These are phyloP conservation scores for Portunus trituberculatus DNA, from an alignment of 1,140 invertebrate genomes.

Conservation along the genomic window DNA sequence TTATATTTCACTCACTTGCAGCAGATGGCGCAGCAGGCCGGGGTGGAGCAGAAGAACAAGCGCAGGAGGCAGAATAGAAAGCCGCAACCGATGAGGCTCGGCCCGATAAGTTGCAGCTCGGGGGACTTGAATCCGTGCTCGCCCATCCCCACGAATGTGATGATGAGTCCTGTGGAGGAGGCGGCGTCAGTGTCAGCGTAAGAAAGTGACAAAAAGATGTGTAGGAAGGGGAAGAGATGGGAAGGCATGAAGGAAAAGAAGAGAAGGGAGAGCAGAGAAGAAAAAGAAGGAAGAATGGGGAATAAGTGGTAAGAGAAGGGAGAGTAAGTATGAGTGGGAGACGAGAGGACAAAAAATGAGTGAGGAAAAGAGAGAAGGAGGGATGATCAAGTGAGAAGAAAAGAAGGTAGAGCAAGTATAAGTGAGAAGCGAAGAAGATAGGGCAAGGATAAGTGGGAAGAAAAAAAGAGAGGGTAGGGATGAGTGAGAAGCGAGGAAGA, in stretches of 20 bases:
- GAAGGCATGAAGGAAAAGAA: not conserved
- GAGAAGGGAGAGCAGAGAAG: not conserved
- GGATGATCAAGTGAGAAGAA: not conserved
- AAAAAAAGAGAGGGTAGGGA: not conserved
- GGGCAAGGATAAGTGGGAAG: not conserved
- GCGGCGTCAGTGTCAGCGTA: not conserved
- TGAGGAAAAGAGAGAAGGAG: not conserved
- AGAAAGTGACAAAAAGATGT: no score
- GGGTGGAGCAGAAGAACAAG: slow-evolving; percentile 78
- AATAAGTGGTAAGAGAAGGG: not conserved
- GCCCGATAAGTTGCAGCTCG: slow-evolving; percentile 90
- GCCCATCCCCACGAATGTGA: slow-evolving; percentile 93
- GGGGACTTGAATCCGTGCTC: slow-evolving; percentile 91
- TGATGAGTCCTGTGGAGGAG: slow-evolving; percentile 84
- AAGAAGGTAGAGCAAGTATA: no score
- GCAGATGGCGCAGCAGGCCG: slow-evolving; percentile 75
- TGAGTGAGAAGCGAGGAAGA: no score
- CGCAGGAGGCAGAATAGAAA: slow-evolving; percentile 78
- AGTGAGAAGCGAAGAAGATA: not conserved
- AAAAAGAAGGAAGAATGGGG: not conserved
- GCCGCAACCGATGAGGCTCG: slow-evolving; percentile 85
- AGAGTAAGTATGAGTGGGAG: not conserved
- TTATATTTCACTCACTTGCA: slow-evolving; percentile 54
- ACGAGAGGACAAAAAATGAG: not conserved
- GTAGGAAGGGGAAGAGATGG: not conserved